Conservation (phyloP, 2,888 invertebrate species). For the Cremastinae sp. region DNA sequence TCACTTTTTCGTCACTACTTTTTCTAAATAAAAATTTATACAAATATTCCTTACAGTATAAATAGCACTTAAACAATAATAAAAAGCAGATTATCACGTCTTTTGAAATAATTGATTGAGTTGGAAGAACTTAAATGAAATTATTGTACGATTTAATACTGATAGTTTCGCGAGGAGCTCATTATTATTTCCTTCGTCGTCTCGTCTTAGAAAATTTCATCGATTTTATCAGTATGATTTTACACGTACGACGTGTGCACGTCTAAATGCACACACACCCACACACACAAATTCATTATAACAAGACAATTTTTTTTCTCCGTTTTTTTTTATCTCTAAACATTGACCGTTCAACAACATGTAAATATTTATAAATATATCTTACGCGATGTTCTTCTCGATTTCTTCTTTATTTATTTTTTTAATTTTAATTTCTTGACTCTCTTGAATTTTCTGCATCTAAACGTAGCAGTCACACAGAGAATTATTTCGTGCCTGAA, state of each 20-base stretch:
- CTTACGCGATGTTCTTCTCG: slow-evolving; percentile 22
- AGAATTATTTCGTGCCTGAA: background rate
- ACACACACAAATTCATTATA: slow-evolving; percentile 32
- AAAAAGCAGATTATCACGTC: too few species aligned
- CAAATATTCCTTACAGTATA: slow-evolving; percentile 6
- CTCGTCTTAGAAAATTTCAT: slow-evolving; percentile 26
- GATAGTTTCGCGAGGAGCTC: background rate
- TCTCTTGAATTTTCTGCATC: slow-evolving; percentile 1
- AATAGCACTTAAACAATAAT: too few species aligned
- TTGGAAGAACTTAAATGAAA: slow-evolving; percentile 7
- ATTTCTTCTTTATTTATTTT: slow-evolving; percentile 14
- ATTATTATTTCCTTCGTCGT: slow-evolving; percentile 18
- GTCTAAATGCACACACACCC: slow-evolving; percentile 17
- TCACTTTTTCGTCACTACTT: too few species aligned
- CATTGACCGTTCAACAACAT: slow-evolving; percentile 66
- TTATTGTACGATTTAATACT: slow-evolving; percentile 15
- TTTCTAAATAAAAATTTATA: slow-evolving; percentile 25
- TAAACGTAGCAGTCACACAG: slow-evolving; percentile 42
- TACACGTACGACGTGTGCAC: slow-evolving; percentile 7
- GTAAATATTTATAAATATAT: slow-evolving; percentile 68
- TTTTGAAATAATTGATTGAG: slow-evolving; percentile 1
- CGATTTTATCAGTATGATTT: slow-evolving; percentile 19
- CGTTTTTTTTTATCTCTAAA: slow-evolving; percentile 57
- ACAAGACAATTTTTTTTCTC: slow-evolving; percentile 51
- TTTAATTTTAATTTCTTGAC: too few species aligned